These are phyloP conservation scores for Aradus depressus DNA, from an alignment of 2,888 invertebrate genomes.

Conservation along the genomic window DNA sequence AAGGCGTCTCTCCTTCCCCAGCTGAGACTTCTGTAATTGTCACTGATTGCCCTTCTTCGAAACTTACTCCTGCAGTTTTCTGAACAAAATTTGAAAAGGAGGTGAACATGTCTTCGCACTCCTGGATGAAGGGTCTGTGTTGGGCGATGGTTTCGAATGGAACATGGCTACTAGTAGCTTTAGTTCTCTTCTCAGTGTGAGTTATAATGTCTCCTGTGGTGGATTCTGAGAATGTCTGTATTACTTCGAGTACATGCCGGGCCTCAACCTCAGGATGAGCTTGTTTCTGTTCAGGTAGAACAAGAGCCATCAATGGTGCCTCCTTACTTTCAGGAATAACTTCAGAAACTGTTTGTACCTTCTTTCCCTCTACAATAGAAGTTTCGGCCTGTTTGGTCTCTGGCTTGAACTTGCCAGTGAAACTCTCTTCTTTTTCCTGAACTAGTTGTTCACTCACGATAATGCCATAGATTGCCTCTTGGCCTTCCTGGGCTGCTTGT, in stretches of 20 bases:
- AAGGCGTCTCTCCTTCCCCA: slow-evolving; percentile 44
- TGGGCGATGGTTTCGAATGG: slow-evolving; percentile 35
- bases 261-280: slow-evolving; percentile 32
- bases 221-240: slow-evolving; percentile 37
- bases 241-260: slow-evolving; percentile 40
- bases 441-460: slow-evolving; percentile 34
- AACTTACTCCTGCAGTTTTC: slow-evolving; percentile 28
- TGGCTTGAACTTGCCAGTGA: slow-evolving; percentile 36
- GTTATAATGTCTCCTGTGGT: slow-evolving; percentile 33
- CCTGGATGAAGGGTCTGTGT: slow-evolving; percentile 29
- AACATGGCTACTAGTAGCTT: slow-evolving; percentile 30
- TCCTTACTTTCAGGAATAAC: slow-evolving; percentile 40
- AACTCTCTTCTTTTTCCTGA: slow-evolving; percentile 35
- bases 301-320: slow-evolving; percentile 35
- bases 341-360: slow-evolving; percentile 30
- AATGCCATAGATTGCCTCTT: slow-evolving; percentile 32
- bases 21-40: slow-evolving; percentile 45
- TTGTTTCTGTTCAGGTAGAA: slow-evolving; percentile 39
- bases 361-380: slow-evolving; percentile 36
- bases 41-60: slow-evolving; percentile 43
- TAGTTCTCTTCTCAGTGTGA: slow-evolving; percentile 34
- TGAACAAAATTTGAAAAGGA: slow-evolving; percentile 32
- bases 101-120: slow-evolving; percentile 35
- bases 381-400: slow-evolving; percentile 38
- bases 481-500: slow-evolving; percentile 31